phyloP scores from a whole-genome alignment of 2,113 vertebrate genomes.

The Chloropsis cyanopogon region DNA sequence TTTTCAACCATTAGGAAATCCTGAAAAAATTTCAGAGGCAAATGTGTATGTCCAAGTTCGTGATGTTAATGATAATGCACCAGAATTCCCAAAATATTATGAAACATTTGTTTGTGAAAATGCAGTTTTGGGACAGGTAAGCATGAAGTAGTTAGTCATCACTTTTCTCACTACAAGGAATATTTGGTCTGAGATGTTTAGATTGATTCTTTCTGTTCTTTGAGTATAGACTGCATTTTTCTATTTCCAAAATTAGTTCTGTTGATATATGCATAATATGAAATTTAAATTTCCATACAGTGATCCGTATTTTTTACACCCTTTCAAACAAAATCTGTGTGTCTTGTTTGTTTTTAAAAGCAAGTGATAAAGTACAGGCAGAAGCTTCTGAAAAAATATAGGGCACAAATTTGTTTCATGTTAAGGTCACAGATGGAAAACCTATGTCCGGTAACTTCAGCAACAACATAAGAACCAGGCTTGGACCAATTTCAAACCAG shows the following conservation, averaged over 20 bases:
- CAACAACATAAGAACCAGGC: neutral
- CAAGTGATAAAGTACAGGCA: neutral
- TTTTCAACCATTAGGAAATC: conserved; percentile 74
- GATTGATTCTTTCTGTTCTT: neutral
- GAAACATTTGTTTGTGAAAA: conserved; percentile 93
- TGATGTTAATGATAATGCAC: conserved; percentile 90
- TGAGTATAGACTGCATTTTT: neutral
- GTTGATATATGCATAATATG: neutral
- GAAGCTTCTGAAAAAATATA: neutral
- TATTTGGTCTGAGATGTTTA: neutral
- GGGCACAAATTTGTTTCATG: neutral
- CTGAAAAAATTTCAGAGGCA: conserved; percentile 77
- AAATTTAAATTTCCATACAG: neutral
- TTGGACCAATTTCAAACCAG: neutral
- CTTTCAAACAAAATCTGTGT: neutral
- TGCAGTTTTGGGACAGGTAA: conserved; percentile 83
- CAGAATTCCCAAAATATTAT: conserved; percentile 82
- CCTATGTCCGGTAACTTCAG: neutral
- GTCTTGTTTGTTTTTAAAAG: neutral
- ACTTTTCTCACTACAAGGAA: neutral
- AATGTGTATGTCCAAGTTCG: conserved; percentile 85
- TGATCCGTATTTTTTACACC: accelerated
- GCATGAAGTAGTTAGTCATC: neutral
- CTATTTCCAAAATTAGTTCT: neutral
- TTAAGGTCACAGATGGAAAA: neutral